Evolutionary conservation across 1,140 invertebrate species (phyloP).

Genomic region (Andricus grossulariae): DNA sequence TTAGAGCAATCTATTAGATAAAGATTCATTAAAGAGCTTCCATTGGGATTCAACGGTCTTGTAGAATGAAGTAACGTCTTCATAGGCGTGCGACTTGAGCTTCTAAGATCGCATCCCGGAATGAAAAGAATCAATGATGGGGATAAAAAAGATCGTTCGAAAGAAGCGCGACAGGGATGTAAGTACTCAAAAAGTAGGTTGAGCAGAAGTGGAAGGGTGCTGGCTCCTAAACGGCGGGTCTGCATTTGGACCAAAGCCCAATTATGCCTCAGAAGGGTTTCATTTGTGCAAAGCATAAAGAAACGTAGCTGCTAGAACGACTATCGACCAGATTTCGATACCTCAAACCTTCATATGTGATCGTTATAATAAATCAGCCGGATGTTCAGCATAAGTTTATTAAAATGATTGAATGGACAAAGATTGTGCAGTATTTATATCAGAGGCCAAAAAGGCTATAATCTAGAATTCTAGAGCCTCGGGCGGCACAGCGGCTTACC

Average conservation of each 20-base stretch:
- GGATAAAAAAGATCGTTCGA: slow-evolving; percentile 20
- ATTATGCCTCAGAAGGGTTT: slow-evolving; percentile 4
- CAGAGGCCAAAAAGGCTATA: no score
- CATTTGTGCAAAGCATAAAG: slow-evolving; percentile 18
- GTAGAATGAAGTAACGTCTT: not conserved
- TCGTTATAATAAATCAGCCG: not conserved
- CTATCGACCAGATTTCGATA: slow-evolving; percentile 8
- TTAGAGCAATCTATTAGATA: no score
- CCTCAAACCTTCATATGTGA: not conserved
- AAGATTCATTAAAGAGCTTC: not conserved
- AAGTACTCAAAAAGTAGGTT: slow-evolving; percentile 1
- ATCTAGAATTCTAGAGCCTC: no score
- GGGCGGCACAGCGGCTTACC: no score
- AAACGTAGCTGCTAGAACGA: slow-evolving; percentile 1
- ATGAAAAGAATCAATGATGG: slow-evolving; percentile 30
- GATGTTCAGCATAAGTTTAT: no score
- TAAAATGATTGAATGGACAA: no score
- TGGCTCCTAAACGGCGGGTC: slow-evolving; percentile 29
- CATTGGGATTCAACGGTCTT: not conserved
- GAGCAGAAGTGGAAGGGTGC: slow-evolving; percentile 2
- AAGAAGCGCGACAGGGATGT: slow-evolving; percentile 23
- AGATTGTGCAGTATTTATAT: no score
- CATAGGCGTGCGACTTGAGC: not conserved
- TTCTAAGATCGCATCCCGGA: not conserved
- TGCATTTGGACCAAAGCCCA: slow-evolving; percentile 27